Evolutionary conservation across 2,797 vertebrate species (phyloP).

Genomic region (Novumbra hubbsi): DNA sequence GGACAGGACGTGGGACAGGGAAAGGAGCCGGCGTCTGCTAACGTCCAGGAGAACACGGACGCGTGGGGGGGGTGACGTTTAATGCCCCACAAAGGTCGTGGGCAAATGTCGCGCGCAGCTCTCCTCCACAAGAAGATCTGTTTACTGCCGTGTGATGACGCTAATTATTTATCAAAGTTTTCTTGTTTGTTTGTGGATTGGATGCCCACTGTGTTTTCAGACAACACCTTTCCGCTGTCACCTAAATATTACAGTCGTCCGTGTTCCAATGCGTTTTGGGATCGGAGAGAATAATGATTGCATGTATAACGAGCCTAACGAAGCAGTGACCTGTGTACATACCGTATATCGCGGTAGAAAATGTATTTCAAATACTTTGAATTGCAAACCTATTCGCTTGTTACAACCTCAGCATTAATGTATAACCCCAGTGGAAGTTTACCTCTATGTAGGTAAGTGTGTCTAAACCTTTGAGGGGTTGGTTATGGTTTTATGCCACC

Average conservation of each 20-base stretch:
- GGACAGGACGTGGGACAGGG: no score
- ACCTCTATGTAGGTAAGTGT: background rate
- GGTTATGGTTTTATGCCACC: constrained; percentile 9
- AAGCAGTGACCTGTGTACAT: background rate
- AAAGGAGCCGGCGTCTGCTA: background rate
- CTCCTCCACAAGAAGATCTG: background rate
- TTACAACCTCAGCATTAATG: background rate
- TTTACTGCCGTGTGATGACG: background rate
- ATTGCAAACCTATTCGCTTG: background rate
- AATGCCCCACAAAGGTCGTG: background rate
- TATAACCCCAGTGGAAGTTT: background rate
- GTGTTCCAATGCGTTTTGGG: background rate
- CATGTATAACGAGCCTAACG: background rate
- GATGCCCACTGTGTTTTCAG: no score
- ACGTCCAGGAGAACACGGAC: background rate
- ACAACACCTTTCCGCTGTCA: no score
- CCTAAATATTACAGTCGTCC: background rate
- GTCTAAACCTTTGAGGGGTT: no score
- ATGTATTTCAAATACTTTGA: background rate
- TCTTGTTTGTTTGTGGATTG: background rate
- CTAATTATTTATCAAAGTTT: constrained; percentile 1
- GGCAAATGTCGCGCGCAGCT: background rate
- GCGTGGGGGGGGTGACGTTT: background rate
- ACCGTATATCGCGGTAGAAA: background rate
- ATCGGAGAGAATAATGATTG: background rate